Conservation (phyloP, 2,113 vertebrate genomes). For the Calidris pygmaea region DNA sequence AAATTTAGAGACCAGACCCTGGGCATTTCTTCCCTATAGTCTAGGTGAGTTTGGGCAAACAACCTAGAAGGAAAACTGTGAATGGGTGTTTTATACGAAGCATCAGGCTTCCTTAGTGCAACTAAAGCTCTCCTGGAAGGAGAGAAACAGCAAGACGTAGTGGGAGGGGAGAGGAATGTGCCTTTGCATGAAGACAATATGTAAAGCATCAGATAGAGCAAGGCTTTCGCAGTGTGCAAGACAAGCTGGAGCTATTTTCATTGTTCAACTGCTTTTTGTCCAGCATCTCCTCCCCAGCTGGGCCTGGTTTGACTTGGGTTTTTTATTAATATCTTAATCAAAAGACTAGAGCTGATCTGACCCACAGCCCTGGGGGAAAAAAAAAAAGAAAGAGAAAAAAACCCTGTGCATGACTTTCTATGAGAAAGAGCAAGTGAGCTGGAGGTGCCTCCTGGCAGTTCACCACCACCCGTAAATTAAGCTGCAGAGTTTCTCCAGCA, state of each 20-base stretch:
- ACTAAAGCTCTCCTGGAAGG: neutral
- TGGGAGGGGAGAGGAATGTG: conserved; percentile 9
- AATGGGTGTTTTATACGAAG: neutral
- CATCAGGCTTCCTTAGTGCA: neutral
- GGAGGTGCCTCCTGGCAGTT: neutral
- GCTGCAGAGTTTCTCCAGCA: neutral
- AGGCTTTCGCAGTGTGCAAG: neutral
- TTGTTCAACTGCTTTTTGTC: neutral
- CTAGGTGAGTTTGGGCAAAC: neutral
- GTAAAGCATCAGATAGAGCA: neutral
- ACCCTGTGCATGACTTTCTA: neutral
- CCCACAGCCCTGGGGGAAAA: neutral
- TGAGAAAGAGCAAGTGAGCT: neutral
- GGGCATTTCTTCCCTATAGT: neutral
- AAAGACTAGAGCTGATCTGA: neutral
- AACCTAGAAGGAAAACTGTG: neutral
- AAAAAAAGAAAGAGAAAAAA: accelerated
- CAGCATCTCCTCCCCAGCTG: neutral
- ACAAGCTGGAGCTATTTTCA: neutral
- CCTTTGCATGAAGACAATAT: neutral
- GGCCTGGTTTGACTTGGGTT: neutral
- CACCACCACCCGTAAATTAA: neutral
- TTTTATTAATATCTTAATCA: neutral
- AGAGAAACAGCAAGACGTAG: neutral
- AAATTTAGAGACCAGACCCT: neutral